Evolutionary conservation across 2,888 invertebrate genomes (phyloP).

Genomic region (Timema podura): DNA sequence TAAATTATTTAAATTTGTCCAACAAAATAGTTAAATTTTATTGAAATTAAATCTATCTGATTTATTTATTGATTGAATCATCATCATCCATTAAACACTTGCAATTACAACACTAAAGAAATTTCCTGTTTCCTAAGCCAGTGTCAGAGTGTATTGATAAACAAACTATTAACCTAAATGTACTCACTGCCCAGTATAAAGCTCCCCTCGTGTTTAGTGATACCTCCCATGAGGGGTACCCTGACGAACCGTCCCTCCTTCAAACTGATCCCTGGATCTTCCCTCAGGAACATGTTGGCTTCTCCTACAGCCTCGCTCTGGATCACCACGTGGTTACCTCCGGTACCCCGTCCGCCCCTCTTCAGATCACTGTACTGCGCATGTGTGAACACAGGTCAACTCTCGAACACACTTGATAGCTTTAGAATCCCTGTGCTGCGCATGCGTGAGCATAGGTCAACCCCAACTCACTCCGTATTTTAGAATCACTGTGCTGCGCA

Average conservation of each 20-base stretch:
- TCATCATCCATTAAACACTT: background rate
- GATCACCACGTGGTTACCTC: constrained; percentile 40
- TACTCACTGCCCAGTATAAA: constrained; percentile 45
- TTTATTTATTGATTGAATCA: no score
- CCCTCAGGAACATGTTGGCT: constrained; percentile 36
- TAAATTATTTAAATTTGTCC: no score
- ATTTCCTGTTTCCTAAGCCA: background rate
- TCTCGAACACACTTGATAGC: no score
- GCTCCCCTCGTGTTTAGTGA: constrained; percentile 49
- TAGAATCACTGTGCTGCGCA: no score
- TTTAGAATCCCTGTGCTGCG: no score
- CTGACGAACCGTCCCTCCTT: constrained; percentile 39
- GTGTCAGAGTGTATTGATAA: background rate
- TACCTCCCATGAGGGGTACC: constrained; percentile 48
- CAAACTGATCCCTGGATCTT: constrained; percentile 36
- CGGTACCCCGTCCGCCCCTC: constrained; percentile 34
- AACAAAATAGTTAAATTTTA: no score
- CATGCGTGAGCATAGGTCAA: no score
- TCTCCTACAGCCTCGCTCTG: constrained; percentile 40
- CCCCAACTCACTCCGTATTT: no score
- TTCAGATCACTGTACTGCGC: constrained; percentile 17
- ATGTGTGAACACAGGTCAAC: background rate
- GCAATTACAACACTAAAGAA: background rate
- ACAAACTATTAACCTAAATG: background rate
- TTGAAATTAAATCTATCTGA: no score